Conservation (phyloP, 2,113 vertebrate species). For the Apistogramma diplotaenia region DNA sequence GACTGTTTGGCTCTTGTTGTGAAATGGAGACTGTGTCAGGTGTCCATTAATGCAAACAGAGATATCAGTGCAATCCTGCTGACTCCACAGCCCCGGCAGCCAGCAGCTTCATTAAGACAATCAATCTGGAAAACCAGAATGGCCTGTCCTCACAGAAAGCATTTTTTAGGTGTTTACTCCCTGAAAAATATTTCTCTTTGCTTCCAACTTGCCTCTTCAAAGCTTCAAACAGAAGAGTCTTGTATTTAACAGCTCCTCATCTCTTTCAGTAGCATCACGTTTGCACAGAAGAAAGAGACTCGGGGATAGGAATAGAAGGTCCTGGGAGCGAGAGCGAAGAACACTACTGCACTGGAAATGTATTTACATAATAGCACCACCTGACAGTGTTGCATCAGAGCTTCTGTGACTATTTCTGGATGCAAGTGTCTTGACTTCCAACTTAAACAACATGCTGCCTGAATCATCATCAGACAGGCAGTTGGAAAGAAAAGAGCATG, state of each 20-base stretch:
- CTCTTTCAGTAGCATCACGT: background rate
- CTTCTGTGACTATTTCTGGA: constrained; percentile 56
- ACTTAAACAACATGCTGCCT: constrained; percentile 25
- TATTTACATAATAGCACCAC: constrained; percentile 57
- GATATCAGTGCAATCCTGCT: constrained; percentile 12
- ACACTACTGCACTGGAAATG: constrained; percentile 28
- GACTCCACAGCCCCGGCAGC: constrained; percentile 6
- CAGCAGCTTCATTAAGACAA: constrained; percentile 17
- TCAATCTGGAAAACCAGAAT: constrained; percentile 29
- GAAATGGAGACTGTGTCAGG: constrained; percentile 30
- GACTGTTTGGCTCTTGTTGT: constrained; percentile 3
- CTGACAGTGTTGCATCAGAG: constrained; percentile 39
- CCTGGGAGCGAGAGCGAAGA: constrained; percentile 9
- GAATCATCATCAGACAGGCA: constrained; percentile 31
- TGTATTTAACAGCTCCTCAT: background rate
- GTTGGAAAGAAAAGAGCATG: constrained; percentile 22
- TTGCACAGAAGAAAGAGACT: constrained; percentile 4
- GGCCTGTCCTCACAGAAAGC: constrained; percentile 9
- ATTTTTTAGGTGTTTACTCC: background rate
- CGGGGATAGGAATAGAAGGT: background rate
- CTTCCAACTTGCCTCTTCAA: background rate
- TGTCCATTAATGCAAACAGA: constrained; percentile 21
- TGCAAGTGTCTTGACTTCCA: constrained; percentile 11
- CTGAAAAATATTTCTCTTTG: background rate
- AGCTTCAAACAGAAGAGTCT: background rate